Conservation (phyloP, 2,113 vertebrate genomes). For the Gallinago paraguaiae region DNA sequence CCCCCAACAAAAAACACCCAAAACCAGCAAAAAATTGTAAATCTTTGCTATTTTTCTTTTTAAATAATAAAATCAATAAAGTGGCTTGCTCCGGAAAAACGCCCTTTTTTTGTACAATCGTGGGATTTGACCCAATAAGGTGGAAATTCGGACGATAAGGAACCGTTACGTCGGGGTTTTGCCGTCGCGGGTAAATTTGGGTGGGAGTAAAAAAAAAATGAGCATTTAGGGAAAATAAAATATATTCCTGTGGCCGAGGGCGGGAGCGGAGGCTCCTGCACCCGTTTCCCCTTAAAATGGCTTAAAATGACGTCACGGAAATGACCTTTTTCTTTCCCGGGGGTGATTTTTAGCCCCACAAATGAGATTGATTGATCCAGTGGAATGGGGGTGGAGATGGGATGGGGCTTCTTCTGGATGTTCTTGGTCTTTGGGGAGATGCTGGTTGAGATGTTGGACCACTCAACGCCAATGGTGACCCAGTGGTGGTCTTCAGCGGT, state of each 20-base stretch:
- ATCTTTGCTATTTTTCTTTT: neutral
- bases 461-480: neutral
- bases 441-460: neutral
- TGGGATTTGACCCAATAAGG: neutral
- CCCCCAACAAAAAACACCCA: too few relatives aligned
- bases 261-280: neutral
- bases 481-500: neutral
- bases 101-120: neutral
- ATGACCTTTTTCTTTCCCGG: neutral
- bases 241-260: accelerated
- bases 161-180: accelerated
- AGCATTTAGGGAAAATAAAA: neutral
- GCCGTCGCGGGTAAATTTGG: accelerated
- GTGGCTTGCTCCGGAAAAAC: neutral
- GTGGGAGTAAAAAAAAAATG: neutral
- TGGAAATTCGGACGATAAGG: neutral
- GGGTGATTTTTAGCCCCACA: accelerated
- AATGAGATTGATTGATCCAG: too few relatives aligned
- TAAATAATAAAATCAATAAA: slow-evolving; percentile 10
- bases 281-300: accelerated
- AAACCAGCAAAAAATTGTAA: neutral
- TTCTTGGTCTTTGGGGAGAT: neutral
- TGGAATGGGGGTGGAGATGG: neutral
- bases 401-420: neutral
- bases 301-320: neutral